Evolutionary conservation across 2,113 vertebrate genomes (phyloP).

Genomic region (Heloderma charlesbogerti): DNA sequence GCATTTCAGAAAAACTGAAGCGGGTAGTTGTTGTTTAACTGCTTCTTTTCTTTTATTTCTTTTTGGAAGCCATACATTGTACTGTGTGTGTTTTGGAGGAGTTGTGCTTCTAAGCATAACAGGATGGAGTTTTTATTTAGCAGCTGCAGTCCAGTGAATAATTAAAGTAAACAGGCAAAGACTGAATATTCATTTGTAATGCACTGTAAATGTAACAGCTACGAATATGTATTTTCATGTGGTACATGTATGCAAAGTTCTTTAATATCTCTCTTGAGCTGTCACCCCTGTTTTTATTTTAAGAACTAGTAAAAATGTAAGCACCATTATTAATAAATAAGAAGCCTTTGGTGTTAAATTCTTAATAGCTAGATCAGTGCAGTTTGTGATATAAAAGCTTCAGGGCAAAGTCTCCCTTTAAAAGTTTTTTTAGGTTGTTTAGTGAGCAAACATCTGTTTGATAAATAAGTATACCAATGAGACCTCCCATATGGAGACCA

Average conservation of each 20-base stretch:
- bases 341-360: neutral
- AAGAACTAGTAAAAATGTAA: conserved; percentile 8
- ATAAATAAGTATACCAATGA: neutral
- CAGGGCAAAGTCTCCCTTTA: neutral
- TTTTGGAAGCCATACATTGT: neutral
- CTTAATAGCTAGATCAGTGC: neutral
- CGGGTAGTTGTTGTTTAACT: neutral
- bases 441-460: fast-evolving
- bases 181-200: conserved; percentile 11
- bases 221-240: neutral
- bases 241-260: neutral
- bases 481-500: neutral
- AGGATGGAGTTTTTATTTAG: conserved; percentile 33
- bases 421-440: neutral
- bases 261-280: neutral
- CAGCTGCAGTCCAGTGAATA: conserved; percentile 9
- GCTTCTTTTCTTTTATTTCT: neutral
- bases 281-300: neutral
- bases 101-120: neutral
- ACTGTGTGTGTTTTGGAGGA: neutral
- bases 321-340: conserved; percentile 17
- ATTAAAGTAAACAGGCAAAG: conserved; percentile 32
- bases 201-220: conserved; percentile 1
- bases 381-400: neutral
- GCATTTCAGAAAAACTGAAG: neutral